Percentiles rank a stretch among this genome's conserved stretches.
Conservation (phyloP, 2,888 invertebrate genomes). For the Pyrgus malvae region DNA sequence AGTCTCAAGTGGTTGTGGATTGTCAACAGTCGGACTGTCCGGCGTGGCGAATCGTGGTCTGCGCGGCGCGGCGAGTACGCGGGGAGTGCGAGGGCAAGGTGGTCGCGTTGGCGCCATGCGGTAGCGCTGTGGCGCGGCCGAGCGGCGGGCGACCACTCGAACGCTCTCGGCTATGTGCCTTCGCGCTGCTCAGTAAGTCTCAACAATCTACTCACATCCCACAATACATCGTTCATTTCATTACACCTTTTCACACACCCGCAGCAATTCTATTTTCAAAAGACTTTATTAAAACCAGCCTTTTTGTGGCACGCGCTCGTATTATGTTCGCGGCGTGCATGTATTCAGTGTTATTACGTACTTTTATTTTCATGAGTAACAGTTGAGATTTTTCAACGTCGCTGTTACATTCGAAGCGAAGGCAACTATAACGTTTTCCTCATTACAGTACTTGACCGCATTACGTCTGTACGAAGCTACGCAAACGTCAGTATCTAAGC, state of each 20-base stretch:
- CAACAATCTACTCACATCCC: neutral
- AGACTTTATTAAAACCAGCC: conserved; percentile 13
- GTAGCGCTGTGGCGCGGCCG: conserved; percentile 74
- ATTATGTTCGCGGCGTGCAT: conserved; percentile 10
- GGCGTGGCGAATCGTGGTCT: conserved; percentile 67
- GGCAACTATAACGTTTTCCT: neutral
- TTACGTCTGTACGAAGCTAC: neutral
- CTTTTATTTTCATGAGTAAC: neutral
- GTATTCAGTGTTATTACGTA: conserved; percentile 3
- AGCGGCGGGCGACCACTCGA: conserved; percentile 68
- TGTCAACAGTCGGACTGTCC: conserved; percentile 77
- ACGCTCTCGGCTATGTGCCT: conserved; percentile 81
- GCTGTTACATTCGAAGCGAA: too few relatives aligned
- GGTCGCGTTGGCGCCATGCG: conserved; percentile 51
- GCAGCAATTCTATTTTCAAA: conserved; percentile 14
- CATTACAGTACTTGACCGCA: neutral
- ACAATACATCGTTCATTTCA: conserved; percentile 10
- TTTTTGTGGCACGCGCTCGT: conserved; percentile 5
- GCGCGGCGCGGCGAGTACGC: conserved; percentile 48
- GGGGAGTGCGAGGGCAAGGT: conserved; percentile 41
- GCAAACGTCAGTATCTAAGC: conserved; percentile 12
- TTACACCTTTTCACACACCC: conserved; percentile 11
- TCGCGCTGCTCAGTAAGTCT: conserved; percentile 79
- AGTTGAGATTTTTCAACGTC: too few relatives aligned
- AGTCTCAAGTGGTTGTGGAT: conserved; percentile 43